Base-by-base conservation (phyloP, 1,140 invertebrate genomes). In the Trichonephila clavata region DNA sequence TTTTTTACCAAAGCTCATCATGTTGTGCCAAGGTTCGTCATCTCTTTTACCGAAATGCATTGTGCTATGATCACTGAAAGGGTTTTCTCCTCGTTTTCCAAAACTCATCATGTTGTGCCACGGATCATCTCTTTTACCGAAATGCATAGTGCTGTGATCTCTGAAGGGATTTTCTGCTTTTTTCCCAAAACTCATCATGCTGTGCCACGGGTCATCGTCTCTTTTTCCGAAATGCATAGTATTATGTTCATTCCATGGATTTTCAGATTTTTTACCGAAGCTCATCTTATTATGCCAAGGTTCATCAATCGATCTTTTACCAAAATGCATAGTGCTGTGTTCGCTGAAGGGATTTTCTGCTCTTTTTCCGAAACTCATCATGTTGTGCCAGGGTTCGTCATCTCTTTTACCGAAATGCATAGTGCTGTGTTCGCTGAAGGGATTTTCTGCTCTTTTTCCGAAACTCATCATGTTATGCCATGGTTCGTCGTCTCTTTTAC, bases 41-140 rank as follows among this genome's bases (percentile, higher is more conserved):
- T 57, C 43, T 65, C 50, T 50, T 80, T 94, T 94, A 0, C 86
- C 86, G 59, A 94, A 84, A 39, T 83, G 71, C 87, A 94, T 90
- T 3, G 50, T 71, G 50, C 8, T 68, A 16, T 90, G 87, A 65
- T 84, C 59, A 24, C 39, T n/a, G 59, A 59, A 65, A 50, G 63
- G 65, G 57, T 86, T 68, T 80, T 60, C 57, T 5, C 24, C 32
- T 39, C 21, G 81, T 81, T 81, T 94, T 0, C 93, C 93, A 59
- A 94, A 94, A 24, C 77, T 89, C 93, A 94, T 94, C 68, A 93
- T 88, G 14, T 20, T 93, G 14, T 93, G 65, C 83, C 86, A 93
- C 1, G 92, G 92, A 16, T 71, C 83, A 4, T 92, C 81, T 50
- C 68, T 77, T 81, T 90, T 90, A 3, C 89, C 89, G 61, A 90